These are phyloP conservation scores for Schizaphis graminum DNA, from an alignment of 2,888 invertebrate species.

Conservation along the genomic window DNA sequence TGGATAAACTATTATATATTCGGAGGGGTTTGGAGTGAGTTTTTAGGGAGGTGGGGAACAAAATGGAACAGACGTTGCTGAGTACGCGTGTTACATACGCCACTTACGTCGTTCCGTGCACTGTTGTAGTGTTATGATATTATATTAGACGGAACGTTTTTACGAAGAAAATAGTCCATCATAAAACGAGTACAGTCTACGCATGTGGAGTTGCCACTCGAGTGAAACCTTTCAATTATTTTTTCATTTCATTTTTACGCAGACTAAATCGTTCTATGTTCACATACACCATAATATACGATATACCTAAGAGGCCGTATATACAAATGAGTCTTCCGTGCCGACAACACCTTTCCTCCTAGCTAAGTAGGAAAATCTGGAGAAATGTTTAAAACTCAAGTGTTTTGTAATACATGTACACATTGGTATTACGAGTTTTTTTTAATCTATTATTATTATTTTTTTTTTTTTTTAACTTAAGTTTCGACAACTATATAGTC, in stretches of 20 bases:
- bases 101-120: neutral
- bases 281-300: neutral
- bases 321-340: neutral
- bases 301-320: neutral
- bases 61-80: neutral
- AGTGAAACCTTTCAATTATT: neutral
- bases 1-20: slow-evolving; percentile 15
- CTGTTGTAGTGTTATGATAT: neutral
- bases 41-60: neutral
- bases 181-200: neutral
- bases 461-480: no score
- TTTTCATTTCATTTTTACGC: neutral
- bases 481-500: no score
- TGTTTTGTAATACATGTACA: no score
- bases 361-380: no score
- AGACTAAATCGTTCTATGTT: neutral
- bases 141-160: neutral
- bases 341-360: neutral
- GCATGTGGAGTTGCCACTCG: neutral
- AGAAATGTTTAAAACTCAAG: no score
- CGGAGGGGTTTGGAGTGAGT: neutral
- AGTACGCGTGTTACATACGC: neutral
- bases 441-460: neutral
- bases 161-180: neutral
- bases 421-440: neutral